phyloP scores from a whole-genome alignment of 2,113 vertebrate species.

The human region GRCh38 chr4:40586501-40587000 shows the following conservation, averaged over 20 bases:
- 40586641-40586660: not conserved
- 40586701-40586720: not conserved
- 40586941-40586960: not conserved
- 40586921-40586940: not conserved
- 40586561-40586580: not conserved
- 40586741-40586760: not conserved
- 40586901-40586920: not conserved
- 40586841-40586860: not conserved
- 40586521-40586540: not conserved
- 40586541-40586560: not conserved
- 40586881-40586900: not conserved
- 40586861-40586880: not conserved
- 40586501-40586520: not conserved
- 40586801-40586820: not conserved
- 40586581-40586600: no score
- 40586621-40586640: not conserved
- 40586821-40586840: not conserved
- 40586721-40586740: not conserved
- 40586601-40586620: not conserved
- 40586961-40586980: not conserved
- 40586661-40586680: not conserved
- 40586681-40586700: no score
- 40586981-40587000: not conserved
- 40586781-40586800: not conserved
- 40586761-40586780: not conserved